Evolutionary conservation across 2,888 invertebrate genomes (phyloP).

Genomic region (Electrophaes corylata): DNA sequence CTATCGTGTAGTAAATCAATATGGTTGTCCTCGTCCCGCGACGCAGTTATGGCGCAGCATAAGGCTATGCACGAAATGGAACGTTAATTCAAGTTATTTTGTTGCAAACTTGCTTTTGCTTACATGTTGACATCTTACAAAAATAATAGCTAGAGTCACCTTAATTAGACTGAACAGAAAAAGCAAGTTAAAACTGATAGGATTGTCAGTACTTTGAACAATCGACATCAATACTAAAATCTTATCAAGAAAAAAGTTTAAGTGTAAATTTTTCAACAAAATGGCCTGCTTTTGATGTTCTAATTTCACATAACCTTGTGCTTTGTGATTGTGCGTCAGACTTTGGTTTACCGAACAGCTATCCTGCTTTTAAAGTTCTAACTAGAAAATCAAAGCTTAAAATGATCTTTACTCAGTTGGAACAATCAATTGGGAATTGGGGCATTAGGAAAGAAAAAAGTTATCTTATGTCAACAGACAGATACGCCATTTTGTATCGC

Average conservation of each 20-base stretch:
- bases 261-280: neutral
- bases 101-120: neutral
- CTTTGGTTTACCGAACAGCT: constrained; percentile 5
- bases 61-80: neutral
- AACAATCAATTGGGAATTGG: neutral
- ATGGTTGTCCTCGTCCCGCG: too few relatives aligned
- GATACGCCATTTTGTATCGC: constrained; percentile 1
- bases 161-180: too few relatives aligned
- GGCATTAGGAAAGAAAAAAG: too few relatives aligned
- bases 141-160: too few relatives aligned
- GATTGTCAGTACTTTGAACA: too few relatives aligned
- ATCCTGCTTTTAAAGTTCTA: constrained; percentile 8
- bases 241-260: neutral
- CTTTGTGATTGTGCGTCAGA: constrained; percentile 44
- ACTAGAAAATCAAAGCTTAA: neutral
- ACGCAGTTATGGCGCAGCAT: neutral
- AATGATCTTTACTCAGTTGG: neutral
- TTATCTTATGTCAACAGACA: neutral
- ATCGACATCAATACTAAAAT: too few relatives aligned
- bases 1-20: too few relatives aligned
- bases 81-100: neutral
- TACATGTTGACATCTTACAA: too few relatives aligned
- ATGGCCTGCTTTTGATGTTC: neutral
- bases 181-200: too few relatives aligned
- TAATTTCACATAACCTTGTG: constrained; percentile 26